phyloP scores from a whole-genome alignment of 2,113 vertebrate species.

The Peucedramus taeniatus region DNA sequence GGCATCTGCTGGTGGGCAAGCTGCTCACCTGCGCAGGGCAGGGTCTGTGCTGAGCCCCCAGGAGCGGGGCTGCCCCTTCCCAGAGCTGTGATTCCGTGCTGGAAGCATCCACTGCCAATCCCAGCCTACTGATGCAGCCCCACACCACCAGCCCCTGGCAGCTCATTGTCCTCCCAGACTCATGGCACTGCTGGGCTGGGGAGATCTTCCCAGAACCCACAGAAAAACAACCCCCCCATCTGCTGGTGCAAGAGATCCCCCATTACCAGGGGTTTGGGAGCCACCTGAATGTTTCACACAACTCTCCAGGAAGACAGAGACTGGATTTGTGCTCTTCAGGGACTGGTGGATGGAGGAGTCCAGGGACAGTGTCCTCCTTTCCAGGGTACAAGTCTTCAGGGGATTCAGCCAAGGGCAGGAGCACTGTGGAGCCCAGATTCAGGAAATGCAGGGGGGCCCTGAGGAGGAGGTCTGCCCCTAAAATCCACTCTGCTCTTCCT shows the following conservation, averaged over 20 bases:
- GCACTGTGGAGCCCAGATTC: not conserved
- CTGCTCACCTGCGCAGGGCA: not conserved
- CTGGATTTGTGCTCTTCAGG: not conserved
- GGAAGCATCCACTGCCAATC: not conserved
- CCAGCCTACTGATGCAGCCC: not conserved
- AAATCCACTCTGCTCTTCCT: not conserved
- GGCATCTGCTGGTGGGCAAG: not conserved
- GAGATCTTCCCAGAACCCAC: not conserved
- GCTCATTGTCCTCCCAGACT: not conserved
- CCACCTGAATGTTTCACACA: fast-evolving
- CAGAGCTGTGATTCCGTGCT: not conserved
- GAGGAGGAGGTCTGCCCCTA: not conserved
- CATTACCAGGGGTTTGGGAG: not conserved
- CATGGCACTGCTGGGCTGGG: not conserved
- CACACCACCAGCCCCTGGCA: not conserved
- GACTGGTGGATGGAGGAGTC: not conserved
- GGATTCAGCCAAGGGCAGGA: not conserved
- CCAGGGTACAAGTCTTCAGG: not conserved
- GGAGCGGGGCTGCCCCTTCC: not conserved
- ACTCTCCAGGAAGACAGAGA: not conserved
- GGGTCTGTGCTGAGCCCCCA: not conserved
- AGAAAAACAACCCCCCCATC: not conserved
- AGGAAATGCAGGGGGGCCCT: not conserved
- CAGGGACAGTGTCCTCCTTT: not conserved
- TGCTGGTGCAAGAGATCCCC: not conserved